phyloP scores from a whole-genome alignment of 2,113 vertebrate genomes.

The Pseudorectes ferrugineus region DNA sequence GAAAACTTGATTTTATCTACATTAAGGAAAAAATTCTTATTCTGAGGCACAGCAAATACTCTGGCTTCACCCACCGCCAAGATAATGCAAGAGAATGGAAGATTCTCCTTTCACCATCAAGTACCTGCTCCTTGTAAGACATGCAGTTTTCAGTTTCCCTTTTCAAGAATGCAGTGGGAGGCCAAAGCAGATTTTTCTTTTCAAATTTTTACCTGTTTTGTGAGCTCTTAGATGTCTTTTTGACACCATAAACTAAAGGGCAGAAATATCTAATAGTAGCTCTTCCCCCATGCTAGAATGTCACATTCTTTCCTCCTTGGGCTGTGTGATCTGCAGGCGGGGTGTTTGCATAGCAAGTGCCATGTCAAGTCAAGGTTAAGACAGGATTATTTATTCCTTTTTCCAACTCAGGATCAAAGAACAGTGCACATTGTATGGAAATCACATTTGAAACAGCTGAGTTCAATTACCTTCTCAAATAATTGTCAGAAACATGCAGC shows the following conservation, averaged over 20 bases:
- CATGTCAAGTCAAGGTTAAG: neutral
- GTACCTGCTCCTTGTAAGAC: neutral
- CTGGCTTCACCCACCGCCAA: neutral
- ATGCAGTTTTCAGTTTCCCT: conserved; percentile 18
- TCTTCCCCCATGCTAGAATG: neutral
- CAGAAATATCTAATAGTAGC: neutral
- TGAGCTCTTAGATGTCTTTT: conserved; percentile 15
- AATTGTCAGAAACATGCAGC: neutral
- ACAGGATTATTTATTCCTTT: neutral
- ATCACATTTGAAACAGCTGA: conserved; percentile 39
- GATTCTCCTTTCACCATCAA: neutral
- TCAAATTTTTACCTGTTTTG: conserved; percentile 9
- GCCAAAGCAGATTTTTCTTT: conserved; percentile 20
- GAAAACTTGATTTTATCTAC: conserved; percentile 15
- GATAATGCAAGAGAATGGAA: neutral
- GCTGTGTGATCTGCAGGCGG: neutral
- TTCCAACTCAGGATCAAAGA: conserved; percentile 15
- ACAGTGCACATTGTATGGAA: conserved; percentile 12
- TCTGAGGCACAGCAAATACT: neutral
- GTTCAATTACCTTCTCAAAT: conserved; percentile 32
- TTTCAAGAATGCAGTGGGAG: neutral
- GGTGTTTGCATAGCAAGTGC: neutral
- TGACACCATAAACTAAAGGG: neutral
- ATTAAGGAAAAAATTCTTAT: neutral
- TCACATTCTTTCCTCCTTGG: neutral